Percentiles rank a stretch among this genome's conserved stretches.
These are phyloP conservation scores for Hydrochoerus hydrochaeris DNA, from an alignment of 2,113 vertebrate species.

Conservation along the genomic window DNA sequence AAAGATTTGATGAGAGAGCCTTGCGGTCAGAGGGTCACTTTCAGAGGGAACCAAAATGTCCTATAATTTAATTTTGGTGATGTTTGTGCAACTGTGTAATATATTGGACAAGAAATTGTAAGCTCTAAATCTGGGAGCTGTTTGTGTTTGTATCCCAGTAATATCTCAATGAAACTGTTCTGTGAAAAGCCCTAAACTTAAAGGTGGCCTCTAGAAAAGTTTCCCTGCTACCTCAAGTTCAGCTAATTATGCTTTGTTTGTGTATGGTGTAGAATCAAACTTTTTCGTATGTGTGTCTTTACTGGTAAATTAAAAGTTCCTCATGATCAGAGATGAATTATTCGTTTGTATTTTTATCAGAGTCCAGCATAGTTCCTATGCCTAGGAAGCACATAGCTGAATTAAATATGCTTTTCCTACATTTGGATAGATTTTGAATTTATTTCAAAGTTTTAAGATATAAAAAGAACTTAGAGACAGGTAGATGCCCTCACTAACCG, in stretches of 20 bases:
- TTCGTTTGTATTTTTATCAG: background rate
- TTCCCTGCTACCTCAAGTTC: background rate
- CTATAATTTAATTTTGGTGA: background rate
- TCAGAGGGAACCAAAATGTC: background rate
- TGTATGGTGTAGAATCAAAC: background rate
- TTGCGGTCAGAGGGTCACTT: background rate
- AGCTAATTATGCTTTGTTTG: background rate
- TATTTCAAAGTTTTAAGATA: background rate
- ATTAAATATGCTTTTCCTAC: background rate
- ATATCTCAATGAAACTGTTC: background rate
- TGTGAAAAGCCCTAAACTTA: background rate
- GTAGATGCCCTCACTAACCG: background rate
- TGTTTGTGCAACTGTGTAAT: background rate
- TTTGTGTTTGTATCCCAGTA: background rate
- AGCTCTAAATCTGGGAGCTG: background rate
- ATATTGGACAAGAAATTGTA: background rate
- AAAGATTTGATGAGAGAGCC: background rate
- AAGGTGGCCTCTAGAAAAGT: background rate
- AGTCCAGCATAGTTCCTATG: background rate
- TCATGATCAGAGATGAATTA: background rate
- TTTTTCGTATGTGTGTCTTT: background rate
- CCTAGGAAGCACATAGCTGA: background rate
- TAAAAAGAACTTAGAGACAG: background rate
- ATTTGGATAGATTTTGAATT: background rate
- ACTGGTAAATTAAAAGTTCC: background rate